These are phyloP conservation scores for Tursiops truncatus DNA, from an alignment of 2,113 vertebrate species.

Conservation along the genomic window DNA sequence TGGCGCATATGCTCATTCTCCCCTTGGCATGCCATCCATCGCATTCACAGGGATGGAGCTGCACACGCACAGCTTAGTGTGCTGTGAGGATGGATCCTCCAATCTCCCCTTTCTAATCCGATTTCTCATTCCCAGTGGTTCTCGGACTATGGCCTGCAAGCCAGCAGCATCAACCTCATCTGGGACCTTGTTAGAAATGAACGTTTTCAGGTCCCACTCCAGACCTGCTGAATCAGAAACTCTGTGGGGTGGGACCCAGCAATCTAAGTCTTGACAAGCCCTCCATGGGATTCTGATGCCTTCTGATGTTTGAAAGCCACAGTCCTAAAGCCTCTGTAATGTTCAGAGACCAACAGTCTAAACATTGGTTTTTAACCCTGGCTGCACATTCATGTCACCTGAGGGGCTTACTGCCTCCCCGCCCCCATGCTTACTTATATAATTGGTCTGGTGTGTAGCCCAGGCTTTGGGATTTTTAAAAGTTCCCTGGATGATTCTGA, in stretches of 20 bases:
- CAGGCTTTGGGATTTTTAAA: background rate
- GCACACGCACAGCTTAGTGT: background rate
- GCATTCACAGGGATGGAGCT: background rate
- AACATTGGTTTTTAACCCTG: background rate
- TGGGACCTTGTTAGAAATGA: background rate
- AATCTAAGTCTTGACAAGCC: background rate
- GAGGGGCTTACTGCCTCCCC: background rate
- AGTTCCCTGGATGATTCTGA: background rate
- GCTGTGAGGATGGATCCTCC: background rate
- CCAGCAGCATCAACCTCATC: background rate
- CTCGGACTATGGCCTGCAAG: background rate
- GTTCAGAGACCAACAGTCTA: background rate
- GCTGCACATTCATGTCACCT: background rate
- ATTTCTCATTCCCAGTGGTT: background rate
- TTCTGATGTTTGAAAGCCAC: background rate
- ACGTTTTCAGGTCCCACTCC: background rate
- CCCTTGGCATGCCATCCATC: fast-evolving
- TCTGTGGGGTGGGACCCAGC: too few species aligned
- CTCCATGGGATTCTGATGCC: background rate
- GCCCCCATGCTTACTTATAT: background rate
- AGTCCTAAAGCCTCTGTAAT: background rate
- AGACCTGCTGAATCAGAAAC: background rate
- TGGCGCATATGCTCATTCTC: background rate
- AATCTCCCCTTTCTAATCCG: background rate
- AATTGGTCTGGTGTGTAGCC: background rate